Base-by-base conservation (phyloP, 2,113 vertebrate species). In the Cynopterus brachyotis region DNA sequence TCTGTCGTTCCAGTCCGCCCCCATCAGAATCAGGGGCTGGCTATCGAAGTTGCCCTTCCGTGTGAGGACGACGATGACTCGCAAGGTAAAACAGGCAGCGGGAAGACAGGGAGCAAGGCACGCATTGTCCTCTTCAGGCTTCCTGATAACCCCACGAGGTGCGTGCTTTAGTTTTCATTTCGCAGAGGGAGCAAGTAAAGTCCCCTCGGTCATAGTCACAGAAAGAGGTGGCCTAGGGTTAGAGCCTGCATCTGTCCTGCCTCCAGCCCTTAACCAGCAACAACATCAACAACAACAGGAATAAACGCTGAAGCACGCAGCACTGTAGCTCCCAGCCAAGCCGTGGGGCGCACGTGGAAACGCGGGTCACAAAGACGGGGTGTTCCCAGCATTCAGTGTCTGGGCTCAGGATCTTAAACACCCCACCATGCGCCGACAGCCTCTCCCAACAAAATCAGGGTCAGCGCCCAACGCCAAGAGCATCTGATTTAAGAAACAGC, bases 251-350 rank as follows among this genome's bases (percentile, higher is more conserved):
- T 24, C 66, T 87, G 17, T 32, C 47, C 30, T 19, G 3, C 5
- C 24, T n/a, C 8, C 35, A 66, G 22, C 22, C 85, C 35, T 62
- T 42, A 42, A 20, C 24, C 37, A 64, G 24, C 64, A 35, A 22
- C n/a, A n/a, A n/a, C n/a, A n/a, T n/a, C n/a, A n/a, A n/a, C n/a
- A 47, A 91, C 37, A 91, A 62, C 0, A 82, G 66, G 92, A 80
- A 47, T 6, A 16, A 30, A 47, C 35, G 50, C 35, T 59, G 67
- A 85, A 70, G 47, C 35, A 20, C 42, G 82, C 69, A 57, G 32
- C 90, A 57, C 37, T n/a, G 45, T 45, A n/a, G 3, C 40, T 92
- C 60, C 10, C 64, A 76, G 66, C 16, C 47, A 64, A n/a, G n/a
- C 37, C 12, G 0, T 5, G 19, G 30, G 24, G 35, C 12, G 16